Conservation (phyloP, 2,113 vertebrate genomes). For the human region GRCh38 chr3:173853501-173854000, state of each 20-base stretch:
- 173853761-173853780: neutral
- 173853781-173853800: neutral
- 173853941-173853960: neutral
- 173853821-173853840: neutral
- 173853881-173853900: neutral
- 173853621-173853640: neutral
- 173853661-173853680: neutral
- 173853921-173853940: neutral
- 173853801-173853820: neutral
- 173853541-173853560: neutral
- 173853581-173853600: neutral
- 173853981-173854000: neutral
- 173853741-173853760: neutral
- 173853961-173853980: neutral
- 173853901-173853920: neutral
- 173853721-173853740: neutral
- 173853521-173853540: neutral
- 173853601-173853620: neutral
- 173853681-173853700: neutral
- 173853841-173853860: neutral
- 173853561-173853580: neutral
- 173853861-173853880: neutral
- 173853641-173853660: neutral
- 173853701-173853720: neutral
- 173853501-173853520: neutral